Base-by-base conservation (phyloP, 1,140 invertebrate species). In the Drosophila pandora region DNA sequence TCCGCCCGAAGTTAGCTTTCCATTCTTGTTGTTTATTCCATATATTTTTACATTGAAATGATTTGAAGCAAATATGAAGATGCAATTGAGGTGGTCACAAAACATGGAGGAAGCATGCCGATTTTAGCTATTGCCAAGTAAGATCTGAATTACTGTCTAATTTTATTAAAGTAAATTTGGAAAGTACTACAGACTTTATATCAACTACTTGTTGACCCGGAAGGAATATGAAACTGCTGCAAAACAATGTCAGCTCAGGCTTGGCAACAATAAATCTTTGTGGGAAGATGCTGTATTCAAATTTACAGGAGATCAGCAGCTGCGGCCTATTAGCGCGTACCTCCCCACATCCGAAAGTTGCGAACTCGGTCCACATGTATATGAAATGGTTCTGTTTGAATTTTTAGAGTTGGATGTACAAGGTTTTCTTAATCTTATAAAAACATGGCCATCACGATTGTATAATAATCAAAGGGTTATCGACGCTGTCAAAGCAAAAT, bases 231-330 rank as follows among this genome's bases (percentile, higher is more conserved):
- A 97, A 23, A 94, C 96, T 79, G 98, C 98, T 9, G 98, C 97
- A 2, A 94, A 96, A 87, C 92, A 99, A 2, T 99, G 97, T 91
- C 92, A 96, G 2, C 95, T 95, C 84, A 94, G 95, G 73, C 94
- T 95, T 89, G 96, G 95, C 9, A 95, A 95, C 67, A 96, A 98
- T 83, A 97, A 97, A 92, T 93, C 95, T 37, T 93, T 97, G 13
- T 99, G 99, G 99, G 98, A 99, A 92, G 96, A 96, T 81, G 96
- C 98, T 92, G 94, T 99, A 25, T 95, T 96, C 59, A 97, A 98
- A 92, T 99, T 99, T 93, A 95, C 95, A 8, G 94, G 95, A 78
- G 94, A 96, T 3, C 95, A 96, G 73, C 96, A 98, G 77, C 92
- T 99, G 8, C 93, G 97, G 79, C 94, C 96, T 2, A 94, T 99